Base-by-base conservation (phyloP, 2,888 invertebrate species). In the Schizaphis graminum region DNA sequence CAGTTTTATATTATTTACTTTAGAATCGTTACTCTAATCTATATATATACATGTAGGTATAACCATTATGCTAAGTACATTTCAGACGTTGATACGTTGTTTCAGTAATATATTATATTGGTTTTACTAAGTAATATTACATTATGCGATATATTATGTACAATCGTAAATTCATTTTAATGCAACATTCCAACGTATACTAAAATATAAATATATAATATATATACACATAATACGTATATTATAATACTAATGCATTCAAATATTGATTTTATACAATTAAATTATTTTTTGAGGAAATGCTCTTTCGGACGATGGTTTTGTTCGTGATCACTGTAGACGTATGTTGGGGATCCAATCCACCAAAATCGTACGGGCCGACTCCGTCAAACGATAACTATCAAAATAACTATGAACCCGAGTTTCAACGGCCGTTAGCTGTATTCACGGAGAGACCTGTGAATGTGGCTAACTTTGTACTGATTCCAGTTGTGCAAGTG, bases 381-480 rank as follows among this genome's bases (percentile, higher is more conserved):
- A 10, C 87, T 47, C 85, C 90, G 61, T 28, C 93, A 21, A 61
- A 24, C 16, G 35, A 84, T 16, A 49, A 49, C 35, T 94, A 94
- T 41, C 89, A 93, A 57, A 91, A 86, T n/a, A 89, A 35, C 77
- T 93, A 93, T 13, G 93, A 90, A 21, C 24, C 93, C 28, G 93
- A 94, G 26, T 24, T 94, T 8, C 86, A 84, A 49, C 91, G 93
- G 26, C 95, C 95, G 1, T 93, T 95, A 35, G 95, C 95, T 0
- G 94, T 95, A 61, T 94, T 95, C n/a, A 95, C 95, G 10, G 95
- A 95, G 49, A 92, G 94, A 7, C 95, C 95, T 1, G 94, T 95
- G 53, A 95, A 94, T 28, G 94, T 95, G 24, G 95, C 95, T 57
- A 89, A 91, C 47, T 94, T 94, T 44, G 94, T 94, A 0, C 90